A percentile compares a stretch with the other conserved stretches of the same genome.
phyloP scores from a whole-genome alignment of 1,140 invertebrate genomes.

The Camponotus floridanus region DNA sequence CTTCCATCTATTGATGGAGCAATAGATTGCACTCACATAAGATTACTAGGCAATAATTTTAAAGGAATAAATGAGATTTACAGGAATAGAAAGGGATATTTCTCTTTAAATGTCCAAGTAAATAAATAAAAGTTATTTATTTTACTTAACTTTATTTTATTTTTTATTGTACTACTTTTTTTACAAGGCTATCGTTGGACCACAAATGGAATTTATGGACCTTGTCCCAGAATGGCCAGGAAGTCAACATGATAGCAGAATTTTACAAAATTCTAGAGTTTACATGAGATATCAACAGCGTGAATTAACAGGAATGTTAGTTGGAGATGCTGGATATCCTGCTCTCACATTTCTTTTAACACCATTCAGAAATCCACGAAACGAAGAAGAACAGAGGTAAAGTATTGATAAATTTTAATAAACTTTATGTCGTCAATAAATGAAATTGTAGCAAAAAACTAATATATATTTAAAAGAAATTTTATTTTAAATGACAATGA shows the following conservation, averaged over 20 bases:
- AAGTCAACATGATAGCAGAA: constrained; percentile 69
- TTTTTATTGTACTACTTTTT: neutral
- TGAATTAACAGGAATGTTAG: constrained; percentile 56
- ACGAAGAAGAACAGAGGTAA: constrained; percentile 54
- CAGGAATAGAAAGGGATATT: constrained; percentile 62
- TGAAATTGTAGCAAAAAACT: too few species aligned
- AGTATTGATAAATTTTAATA: too few species aligned
- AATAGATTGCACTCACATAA: constrained; percentile 63
- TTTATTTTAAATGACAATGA: too few species aligned
- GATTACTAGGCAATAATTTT: constrained; percentile 59
- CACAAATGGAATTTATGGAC: constrained; percentile 50
- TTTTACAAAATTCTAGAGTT: constrained; percentile 70
- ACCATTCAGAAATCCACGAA: constrained; percentile 50
- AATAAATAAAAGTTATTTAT: constrained; percentile 24
- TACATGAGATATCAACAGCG: constrained; percentile 54
- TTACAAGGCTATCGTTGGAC: neutral
- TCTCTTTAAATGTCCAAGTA: constrained; percentile 72
- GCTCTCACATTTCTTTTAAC: constrained; percentile 61
- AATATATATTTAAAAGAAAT: too few species aligned
- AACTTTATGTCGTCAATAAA: too few species aligned
- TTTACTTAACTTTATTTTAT: constrained; percentile 46
- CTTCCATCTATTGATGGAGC: constrained; percentile 51
- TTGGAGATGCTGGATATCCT: constrained; percentile 66
- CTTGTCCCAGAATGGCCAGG: constrained; percentile 71
- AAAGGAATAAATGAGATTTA: constrained; percentile 61